These are phyloP conservation scores for Malacosoma neustria DNA, from an alignment of 2,888 invertebrate species.

Conservation along the genomic window DNA sequence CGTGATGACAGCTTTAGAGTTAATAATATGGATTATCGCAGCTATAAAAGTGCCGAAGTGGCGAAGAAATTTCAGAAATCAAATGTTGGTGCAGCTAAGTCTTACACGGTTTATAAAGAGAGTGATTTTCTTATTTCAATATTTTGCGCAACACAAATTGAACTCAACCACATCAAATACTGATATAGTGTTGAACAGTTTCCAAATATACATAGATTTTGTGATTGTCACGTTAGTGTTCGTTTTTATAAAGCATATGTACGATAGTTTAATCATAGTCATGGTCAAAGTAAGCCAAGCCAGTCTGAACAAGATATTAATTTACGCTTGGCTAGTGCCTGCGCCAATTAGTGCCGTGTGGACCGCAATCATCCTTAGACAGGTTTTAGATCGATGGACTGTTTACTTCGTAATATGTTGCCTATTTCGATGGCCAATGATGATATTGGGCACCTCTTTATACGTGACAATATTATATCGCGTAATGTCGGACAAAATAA, in stretches of 20 bases:
- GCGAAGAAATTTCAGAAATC: conserved; percentile 60
- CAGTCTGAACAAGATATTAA: conserved; percentile 36
- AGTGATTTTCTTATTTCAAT: conserved; percentile 35
- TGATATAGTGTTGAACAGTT: conserved; percentile 21
- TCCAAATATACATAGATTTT: conserved; percentile 51
- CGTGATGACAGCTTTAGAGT: conserved; percentile 50
- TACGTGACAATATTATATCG: conserved; percentile 42
- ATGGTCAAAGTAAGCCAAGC: conserved; percentile 46
- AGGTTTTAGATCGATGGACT: conserved; percentile 24
- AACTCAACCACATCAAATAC: conserved; percentile 13
- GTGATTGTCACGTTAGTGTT: conserved; percentile 52
- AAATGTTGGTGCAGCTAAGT: conserved; percentile 60
- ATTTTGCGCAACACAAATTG: conserved; percentile 23
- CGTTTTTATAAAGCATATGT: conserved; percentile 62
- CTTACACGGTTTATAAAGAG: conserved; percentile 49
- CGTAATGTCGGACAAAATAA: conserved; percentile 46
- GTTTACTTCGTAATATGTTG: conserved; percentile 44
- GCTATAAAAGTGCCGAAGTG: conserved; percentile 49
- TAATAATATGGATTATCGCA: conserved; percentile 42
- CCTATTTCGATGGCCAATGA: conserved; percentile 53
- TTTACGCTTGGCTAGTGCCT: conserved; percentile 50
- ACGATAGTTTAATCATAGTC: conserved; percentile 53
- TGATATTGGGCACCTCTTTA: conserved; percentile 41
- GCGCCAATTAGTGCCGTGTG: conserved; percentile 34
- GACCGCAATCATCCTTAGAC: conserved; percentile 22